Conservation (phyloP, 2,113 vertebrate species). For the Puma concolor region DNA sequence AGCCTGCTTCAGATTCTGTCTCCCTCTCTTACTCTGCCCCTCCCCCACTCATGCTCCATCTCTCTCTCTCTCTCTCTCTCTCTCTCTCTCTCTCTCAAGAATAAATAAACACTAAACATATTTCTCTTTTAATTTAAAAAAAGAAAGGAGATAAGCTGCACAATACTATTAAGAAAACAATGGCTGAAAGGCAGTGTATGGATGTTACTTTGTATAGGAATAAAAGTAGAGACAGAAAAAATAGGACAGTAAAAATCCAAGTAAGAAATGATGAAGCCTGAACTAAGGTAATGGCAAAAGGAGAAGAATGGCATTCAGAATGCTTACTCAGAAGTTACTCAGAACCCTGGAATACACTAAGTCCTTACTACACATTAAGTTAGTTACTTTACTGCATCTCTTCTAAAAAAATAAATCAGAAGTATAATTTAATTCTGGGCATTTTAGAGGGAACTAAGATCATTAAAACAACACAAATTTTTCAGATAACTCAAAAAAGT, state of each 20-base stretch:
- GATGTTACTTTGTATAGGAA: not conserved
- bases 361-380: not conserved
- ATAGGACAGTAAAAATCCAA: not conserved
- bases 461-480: not conserved
- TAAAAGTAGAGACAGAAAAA: not conserved
- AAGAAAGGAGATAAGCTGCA: not conserved
- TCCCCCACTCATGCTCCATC: too few relatives aligned
- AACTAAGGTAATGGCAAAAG: not conserved
- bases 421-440: not conserved
- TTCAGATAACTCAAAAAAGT: not conserved
- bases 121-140: too few relatives aligned
- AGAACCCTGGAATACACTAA: not conserved
- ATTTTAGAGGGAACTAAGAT: not conserved
- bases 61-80: too few relatives aligned
- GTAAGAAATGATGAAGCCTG: not conserved
- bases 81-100: too few relatives aligned
- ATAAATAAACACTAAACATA: too few relatives aligned
- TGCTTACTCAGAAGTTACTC: not conserved
- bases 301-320: not conserved
- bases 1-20: too few relatives aligned
- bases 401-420: slow-evolving; percentile 17
- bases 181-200: not conserved
- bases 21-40: too few relatives aligned
- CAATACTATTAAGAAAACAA: not conserved
- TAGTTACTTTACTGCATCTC: not conserved